These are phyloP conservation scores for Rhabdophis nuchalis DNA, from an alignment of 2,797 vertebrate genomes.

Conservation along the genomic window DNA sequence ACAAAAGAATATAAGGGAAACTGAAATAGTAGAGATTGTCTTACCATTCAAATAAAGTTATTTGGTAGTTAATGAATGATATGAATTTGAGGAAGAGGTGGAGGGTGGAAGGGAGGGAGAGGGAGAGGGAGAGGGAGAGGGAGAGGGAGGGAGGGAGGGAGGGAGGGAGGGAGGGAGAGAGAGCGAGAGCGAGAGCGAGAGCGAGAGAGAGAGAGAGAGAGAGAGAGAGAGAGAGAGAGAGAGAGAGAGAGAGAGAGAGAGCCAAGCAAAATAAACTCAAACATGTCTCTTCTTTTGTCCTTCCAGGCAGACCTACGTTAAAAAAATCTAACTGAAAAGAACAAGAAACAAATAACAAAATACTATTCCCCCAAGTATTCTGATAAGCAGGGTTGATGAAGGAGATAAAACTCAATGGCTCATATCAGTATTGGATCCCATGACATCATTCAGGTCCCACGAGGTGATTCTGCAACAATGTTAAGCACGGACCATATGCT, in stretches of 20 bases:
- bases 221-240: not conserved
- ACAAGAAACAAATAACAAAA: not conserved
- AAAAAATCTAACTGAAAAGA: not conserved
- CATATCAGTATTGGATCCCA: not conserved
- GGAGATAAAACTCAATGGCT: not conserved
- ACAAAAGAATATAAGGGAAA: not conserved
- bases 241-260: not conserved
- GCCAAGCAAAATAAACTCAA: not conserved
- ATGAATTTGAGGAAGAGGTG: not conserved
- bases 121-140: too few species aligned
- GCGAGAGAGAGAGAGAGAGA: too few species aligned
- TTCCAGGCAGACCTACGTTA: not conserved
- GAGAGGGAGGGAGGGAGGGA: too few species aligned
- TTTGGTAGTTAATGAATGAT: not conserved
- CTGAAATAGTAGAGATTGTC: not conserved
- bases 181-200: too few species aligned
- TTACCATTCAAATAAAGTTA: not conserved
- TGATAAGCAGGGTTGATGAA: not conserved
- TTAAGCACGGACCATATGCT: not conserved
- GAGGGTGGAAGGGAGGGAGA: too few species aligned
- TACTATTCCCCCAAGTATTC: not conserved
- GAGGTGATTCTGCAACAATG: not conserved
- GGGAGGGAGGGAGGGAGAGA: too few species aligned
- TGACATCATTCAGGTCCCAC: not conserved
- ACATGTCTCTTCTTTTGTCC: not conserved